These are phyloP conservation scores for Saccostrea echinata DNA, from an alignment of 1,140 invertebrate genomes.

Conservation along the genomic window DNA sequence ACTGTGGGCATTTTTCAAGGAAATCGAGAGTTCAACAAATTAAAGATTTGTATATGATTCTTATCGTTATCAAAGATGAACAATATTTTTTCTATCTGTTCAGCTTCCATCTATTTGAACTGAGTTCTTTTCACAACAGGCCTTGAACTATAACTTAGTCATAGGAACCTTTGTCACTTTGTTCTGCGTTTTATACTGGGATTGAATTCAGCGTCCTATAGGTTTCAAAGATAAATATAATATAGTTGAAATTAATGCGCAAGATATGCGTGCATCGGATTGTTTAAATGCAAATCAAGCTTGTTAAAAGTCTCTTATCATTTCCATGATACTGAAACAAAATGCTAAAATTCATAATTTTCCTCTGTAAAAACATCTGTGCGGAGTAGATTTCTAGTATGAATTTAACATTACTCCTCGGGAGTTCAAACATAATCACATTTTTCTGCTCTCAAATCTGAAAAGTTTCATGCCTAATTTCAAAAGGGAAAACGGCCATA, in stretches of 20 bases:
- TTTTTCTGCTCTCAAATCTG: not conserved
- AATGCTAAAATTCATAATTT: not conserved
- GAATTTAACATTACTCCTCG: not conserved
- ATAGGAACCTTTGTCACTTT: not conserved
- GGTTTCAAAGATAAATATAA: conserved; percentile 18
- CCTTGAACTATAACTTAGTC: not conserved
- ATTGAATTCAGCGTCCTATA: not conserved
- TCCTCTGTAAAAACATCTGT: not conserved
- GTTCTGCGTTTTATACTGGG: not conserved
- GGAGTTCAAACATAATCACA: not conserved
- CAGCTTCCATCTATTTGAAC: not conserved
- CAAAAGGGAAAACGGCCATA: not conserved
- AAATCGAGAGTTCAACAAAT: too few relatives aligned
- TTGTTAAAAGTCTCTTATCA: not conserved
- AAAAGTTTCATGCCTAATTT: conserved; percentile 4
- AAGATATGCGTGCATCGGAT: not conserved
- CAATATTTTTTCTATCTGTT: not conserved
- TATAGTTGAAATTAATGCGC: not conserved
- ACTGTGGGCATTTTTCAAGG: too few relatives aligned
- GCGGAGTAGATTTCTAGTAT: not conserved
- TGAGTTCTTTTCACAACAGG: conserved; percentile 7
- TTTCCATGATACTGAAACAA: not conserved
- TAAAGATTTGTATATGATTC: too few relatives aligned
- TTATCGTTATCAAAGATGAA: not conserved
- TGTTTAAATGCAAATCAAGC: not conserved